Evolutionary conservation across 2,888 invertebrate species (phyloP).

Genomic region (Nymphalis urticae): DNA sequence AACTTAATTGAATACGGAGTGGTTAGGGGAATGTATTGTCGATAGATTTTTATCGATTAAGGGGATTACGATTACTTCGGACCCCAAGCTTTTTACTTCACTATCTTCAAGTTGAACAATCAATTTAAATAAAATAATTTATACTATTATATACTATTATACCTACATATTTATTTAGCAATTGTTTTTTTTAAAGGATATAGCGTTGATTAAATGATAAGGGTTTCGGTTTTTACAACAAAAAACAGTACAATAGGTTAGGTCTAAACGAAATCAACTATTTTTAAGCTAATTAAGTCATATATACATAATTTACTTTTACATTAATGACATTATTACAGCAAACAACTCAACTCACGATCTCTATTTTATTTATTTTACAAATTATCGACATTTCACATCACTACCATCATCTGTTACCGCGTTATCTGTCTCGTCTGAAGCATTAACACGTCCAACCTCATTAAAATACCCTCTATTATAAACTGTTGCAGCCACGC

Average conservation of each 20-base stretch:
- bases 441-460: conserved; percentile 72
- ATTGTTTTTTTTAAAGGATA: no score
- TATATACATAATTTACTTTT: no score
- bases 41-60: conserved; percentile 45
- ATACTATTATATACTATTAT: no score
- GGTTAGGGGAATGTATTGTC: conserved; percentile 48
- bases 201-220: no score
- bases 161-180: no score
- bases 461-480: conserved; percentile 62
- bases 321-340: no score
- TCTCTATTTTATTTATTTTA: not conserved
- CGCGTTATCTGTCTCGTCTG: conserved; percentile 66
- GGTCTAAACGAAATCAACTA: no score
- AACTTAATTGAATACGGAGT: conserved; percentile 74
- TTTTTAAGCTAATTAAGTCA: no score
- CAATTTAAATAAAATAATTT: not conserved
- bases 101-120: conserved; percentile 1
- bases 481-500: conserved; percentile 15
- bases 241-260: no score
- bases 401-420: conserved; percentile 53
- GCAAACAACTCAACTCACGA: no score
- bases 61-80: conserved; percentile 11
- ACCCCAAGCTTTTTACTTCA: conserved; percentile 13
- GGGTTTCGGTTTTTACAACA: no score
- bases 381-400: conserved; percentile 30